Evolutionary conservation across 2,113 vertebrate species (phyloP), one percentile per base, ranked within the genome.

Genomic region (Triplophysa rosa): DNA sequence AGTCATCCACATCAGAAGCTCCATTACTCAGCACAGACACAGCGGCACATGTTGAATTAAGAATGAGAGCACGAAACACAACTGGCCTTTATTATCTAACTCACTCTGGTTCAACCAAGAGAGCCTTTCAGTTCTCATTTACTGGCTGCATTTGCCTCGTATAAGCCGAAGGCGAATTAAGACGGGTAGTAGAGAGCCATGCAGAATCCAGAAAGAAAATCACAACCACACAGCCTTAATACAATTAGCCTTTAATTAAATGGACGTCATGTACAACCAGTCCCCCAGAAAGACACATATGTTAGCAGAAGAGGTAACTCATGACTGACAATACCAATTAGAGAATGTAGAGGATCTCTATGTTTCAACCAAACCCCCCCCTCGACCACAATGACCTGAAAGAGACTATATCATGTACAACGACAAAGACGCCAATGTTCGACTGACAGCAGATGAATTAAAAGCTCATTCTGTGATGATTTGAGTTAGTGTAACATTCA

Each of bases 1-100:
- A 77, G 40, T 78, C 73, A 64, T 82, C 54, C 29, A 62, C 62
- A 26, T 63, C 37, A 54, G 79, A 33, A 73, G 26, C 78, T 16
- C 16, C 71, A 56, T 61, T 81, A 73, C 83, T 67, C 74, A 66
- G 75, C 62, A 78, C 59, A 11, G 16, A 14, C 59, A 26, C 23
- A 68, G 12, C 13, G 12, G 45, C 59, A 56, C 62, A 68, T 63
- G 65, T 52, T 77, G 67, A 77, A 82, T 59, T 80, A 29, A 65
- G 73, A n/a, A 77, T 54, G 73, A 77, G 66, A 42, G 58, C 19
- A 26, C 13, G 2, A 56, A 54, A 49, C 49, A 65, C 62, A 67
- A 66, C 52, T 16, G 40, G 52, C 26, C 58, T 29, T 83, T 59
- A 64, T 67, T 6, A 13, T 59, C 40, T 59, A 23, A 19, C 52